Base-by-base conservation (phyloP, 2,113 vertebrate species). In the Corythaixoides concolor region DNA sequence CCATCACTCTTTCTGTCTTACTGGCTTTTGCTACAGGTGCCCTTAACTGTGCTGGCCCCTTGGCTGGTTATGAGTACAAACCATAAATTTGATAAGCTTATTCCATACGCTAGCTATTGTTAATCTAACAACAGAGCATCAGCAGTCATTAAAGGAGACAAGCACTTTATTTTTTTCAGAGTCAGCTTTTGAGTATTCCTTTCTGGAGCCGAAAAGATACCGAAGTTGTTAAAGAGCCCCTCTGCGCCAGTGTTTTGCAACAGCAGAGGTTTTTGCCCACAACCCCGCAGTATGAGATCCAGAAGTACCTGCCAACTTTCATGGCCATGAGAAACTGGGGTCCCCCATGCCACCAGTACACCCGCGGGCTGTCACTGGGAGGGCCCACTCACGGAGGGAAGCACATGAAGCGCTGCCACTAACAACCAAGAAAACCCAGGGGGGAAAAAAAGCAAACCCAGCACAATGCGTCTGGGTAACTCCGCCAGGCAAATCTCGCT, bases 181-280 rank as follows among this genome's bases (percentile, higher is more conserved):
- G 12, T 7, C 11, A 5, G 50, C 4, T 58, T 55, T 37, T 60
- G 53, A 80, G 39, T 33, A 3, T 69, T 43, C 55, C 33, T 56
- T 43, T 73, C 56, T 41, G 33, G 53, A 72, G n/a, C 58, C 32
- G 63, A n/a, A 27, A 58, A 33, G 47, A 9, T 4, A 5, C 41
- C 10, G 26, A 59, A 24, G 8, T 1, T 60, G 30, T 26, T 28
- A 5, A 68, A 26, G 53, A 18, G 15, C n/a, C 1, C 2, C 7
- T 41, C 62, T 19, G 23, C 6, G 23, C 0, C 0, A 43, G 8
- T 2, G 12, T 30, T 66, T 35, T 23, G 27, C 2, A 7, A 39
- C 30, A 41, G 26, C 1, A 35, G 73, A 22, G 62, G 2, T 49
- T 33, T 33, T n/a, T 78, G 11, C 60, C 27, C 20, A 11, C 8